A percentile compares a stretch with the other conserved stretches of the same genome.
Conservation (phyloP, 2,888 invertebrate species). For the Spicauda simplicius region DNA sequence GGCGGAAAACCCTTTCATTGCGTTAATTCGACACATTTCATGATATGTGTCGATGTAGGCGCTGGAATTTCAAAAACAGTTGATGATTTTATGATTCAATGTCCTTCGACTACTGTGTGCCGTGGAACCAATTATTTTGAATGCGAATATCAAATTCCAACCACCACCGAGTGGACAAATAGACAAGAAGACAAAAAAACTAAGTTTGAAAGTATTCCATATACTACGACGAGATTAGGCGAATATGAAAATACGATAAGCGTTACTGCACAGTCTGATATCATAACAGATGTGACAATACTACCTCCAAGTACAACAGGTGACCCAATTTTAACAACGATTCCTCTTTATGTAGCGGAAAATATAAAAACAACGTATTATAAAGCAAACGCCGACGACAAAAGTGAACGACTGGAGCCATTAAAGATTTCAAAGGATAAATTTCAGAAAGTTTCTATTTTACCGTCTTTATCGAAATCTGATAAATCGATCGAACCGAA, state of each 20-base stretch:
- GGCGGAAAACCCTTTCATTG: conserved; percentile 77
- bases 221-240: conserved; percentile 33
- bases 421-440: not conserved
- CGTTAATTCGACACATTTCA: conserved; percentile 74
- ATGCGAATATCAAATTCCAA: conserved; percentile 63
- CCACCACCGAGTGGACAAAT: conserved; percentile 44
- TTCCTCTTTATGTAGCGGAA: not conserved
- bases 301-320: not conserved
- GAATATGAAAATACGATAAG: conserved; percentile 45
- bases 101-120: conserved; percentile 69
- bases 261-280: not conserved
- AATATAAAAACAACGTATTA: not conserved
- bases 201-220: conserved; percentile 21
- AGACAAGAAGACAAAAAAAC: conserved; percentile 44
- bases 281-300: not conserved
- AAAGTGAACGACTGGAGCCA: not conserved
- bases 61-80: conserved; percentile 69
- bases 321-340: not conserved
- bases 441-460: not conserved
- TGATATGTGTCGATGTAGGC: conserved; percentile 78
- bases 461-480: not conserved
- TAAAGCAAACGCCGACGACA: not conserved
- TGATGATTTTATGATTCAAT: conserved; percentile 67
- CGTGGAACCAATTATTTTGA: conserved; percentile 62
- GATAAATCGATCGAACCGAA: not conserved